Percentiles rank a stretch among this genome's conserved stretches.
Evolutionary conservation across 2,797 vertebrate species (phyloP).

Genomic region (Xyrichtys novacula): DNA sequence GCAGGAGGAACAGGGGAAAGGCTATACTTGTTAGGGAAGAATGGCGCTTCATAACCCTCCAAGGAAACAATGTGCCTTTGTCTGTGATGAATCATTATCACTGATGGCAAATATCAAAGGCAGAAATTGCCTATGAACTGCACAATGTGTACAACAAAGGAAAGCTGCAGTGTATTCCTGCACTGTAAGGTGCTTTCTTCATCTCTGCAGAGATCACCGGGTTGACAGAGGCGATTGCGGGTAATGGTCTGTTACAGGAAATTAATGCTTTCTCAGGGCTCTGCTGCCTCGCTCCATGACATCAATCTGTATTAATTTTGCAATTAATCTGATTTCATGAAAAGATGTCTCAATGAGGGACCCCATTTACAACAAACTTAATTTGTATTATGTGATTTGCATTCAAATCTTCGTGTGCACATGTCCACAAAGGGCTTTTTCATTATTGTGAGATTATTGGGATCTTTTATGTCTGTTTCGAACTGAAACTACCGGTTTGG

Average conservation of each 20-base stretch:
- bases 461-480: slow-evolving; percentile 27
- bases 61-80: slow-evolving; percentile 38
- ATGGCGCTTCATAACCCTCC: slow-evolving; percentile 52
- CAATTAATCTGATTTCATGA: slow-evolving; percentile 74
- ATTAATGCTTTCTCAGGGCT: slow-evolving; percentile 62
- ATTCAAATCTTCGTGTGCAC: not conserved
- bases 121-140: slow-evolving; percentile 40
- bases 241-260: slow-evolving; percentile 72
- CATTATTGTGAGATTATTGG: slow-evolving; percentile 5
- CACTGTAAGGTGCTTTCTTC: slow-evolving; percentile 34
- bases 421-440: slow-evolving; percentile 7
- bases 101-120: slow-evolving; percentile 67
- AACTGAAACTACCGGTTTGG: slow-evolving; percentile 39
- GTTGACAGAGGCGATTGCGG: slow-evolving; percentile 47
- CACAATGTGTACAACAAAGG: slow-evolving; percentile 47
- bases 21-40: slow-evolving; percentile 44
- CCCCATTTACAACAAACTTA: slow-evolving; percentile 42
- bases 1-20: slow-evolving; percentile 43
- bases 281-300: slow-evolving; percentile 42
- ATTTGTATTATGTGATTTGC: slow-evolving; percentile 39
- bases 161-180: slow-evolving; percentile 19
- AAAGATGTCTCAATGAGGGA: slow-evolving; percentile 62
- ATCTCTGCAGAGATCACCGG: slow-evolving; percentile 37
- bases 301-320: slow-evolving; percentile 70
- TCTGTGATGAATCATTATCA: slow-evolving; percentile 67